Base-by-base conservation (phyloP, 2,888 invertebrate species). In the Limnephilus marmoratus region DNA sequence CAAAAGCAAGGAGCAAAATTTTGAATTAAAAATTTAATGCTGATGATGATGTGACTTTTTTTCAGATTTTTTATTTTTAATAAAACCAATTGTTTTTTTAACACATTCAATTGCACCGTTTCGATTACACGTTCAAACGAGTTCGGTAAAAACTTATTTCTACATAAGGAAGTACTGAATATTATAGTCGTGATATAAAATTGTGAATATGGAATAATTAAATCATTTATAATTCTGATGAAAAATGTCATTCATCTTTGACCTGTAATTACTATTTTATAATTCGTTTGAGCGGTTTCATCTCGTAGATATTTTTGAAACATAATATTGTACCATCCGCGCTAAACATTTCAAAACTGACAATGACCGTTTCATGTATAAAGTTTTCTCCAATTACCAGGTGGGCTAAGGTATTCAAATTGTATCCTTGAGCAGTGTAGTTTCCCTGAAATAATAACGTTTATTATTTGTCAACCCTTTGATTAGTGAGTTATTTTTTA, bases 391-490 rank as follows among this genome's bases (percentile, higher is more conserved):
- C 90, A 2, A 41, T 37, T 2, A 90, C 0, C 34, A 53, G 12
- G 37, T 90, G 90, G 2, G 53, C n/a, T 12, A 90, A 15, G 9
- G 34, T 49, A 37, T 90, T 85, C 9, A 53, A 37, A 37, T 90
- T 82, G 12, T 34, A 45, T 3, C 49, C 49, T 5, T 45, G 11
- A 31, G 83, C 15, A 7, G 90, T 41, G 49, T 90, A 90, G 49
- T 90, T 90, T 15, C 34, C 49, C 90, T 90, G 82, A 41, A 90
- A 68, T 0, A 86, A 86, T 49, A 87, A n/a, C 15, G 15, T 53
- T 53, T 53, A 68, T 24, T 24, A 41, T 3, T 31, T 12, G 0
- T 41, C 9, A 31, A 31, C 31, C 31, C 31, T 31, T 31, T 31
- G 31, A 31, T 1, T 31, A 31, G 31, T 31, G 31, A 31, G 31